Percentiles rank a stretch among this genome's conserved stretches.
phyloP scores from a whole-genome alignment of 1,140 invertebrate species.

The Rhyacophila brunnea region DNA sequence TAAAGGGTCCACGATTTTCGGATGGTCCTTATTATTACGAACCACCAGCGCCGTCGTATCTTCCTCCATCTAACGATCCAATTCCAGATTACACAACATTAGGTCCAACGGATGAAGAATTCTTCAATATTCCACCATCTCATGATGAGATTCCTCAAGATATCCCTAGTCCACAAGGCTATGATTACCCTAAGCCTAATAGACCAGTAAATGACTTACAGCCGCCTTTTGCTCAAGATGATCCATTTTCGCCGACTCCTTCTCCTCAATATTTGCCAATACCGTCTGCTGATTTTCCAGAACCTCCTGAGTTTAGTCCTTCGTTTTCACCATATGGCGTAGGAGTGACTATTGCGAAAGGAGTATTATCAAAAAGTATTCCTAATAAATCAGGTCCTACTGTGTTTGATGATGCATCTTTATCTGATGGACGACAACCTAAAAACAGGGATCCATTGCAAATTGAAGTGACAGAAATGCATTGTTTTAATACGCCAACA shows the following conservation, averaged over 20 bases:
- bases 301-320: not conserved
- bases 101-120: slow-evolving; percentile 23
- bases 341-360: slow-evolving; percentile 8
- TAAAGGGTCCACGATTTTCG: slow-evolving; percentile 6
- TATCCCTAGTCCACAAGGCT: slow-evolving; percentile 16
- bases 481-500: slow-evolving; percentile 26
- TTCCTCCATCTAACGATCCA: slow-evolving; percentile 22
- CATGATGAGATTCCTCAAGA: slow-evolving; percentile 20
- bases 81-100: slow-evolving; percentile 14
- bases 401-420: not conserved
- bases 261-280: slow-evolving; percentile 23
- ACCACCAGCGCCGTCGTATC: slow-evolving; percentile 15
- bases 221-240: slow-evolving; percentile 27
- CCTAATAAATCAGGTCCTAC: not conserved
- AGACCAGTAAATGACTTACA: slow-evolving; percentile 22
- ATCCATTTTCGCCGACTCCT: slow-evolving; percentile 4
- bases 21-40: slow-evolving; percentile 23
- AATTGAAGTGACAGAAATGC: slow-evolving; percentile 32
- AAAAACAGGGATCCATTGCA: slow-evolving; percentile 21
- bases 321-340: slow-evolving; percentile 4
- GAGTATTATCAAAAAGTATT: not conserved
- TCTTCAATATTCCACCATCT: slow-evolving; percentile 18
- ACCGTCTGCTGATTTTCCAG: not conserved
- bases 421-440: not conserved
- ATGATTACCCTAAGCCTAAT: slow-evolving; percentile 21